A percentile compares a stretch with the other conserved stretches of the same genome.
phyloP scores from a whole-genome alignment of 2,113 vertebrate species.

The Cephalopterus ornatus region DNA sequence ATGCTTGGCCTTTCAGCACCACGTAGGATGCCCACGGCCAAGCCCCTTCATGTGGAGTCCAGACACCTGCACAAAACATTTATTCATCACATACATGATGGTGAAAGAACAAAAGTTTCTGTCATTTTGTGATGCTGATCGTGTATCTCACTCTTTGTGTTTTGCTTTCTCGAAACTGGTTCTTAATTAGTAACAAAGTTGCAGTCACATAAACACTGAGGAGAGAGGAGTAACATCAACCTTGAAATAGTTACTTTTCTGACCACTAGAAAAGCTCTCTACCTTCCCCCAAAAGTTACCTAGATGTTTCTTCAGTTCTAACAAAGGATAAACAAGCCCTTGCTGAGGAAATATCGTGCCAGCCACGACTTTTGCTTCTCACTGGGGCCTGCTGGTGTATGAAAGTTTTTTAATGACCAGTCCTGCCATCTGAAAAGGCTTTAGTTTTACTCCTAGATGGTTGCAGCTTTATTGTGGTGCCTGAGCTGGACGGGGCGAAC shows the following conservation, averaged over 20 bases:
- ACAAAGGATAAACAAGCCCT: background rate
- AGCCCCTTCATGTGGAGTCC: rapidly evolving
- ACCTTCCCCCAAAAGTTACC: background rate
- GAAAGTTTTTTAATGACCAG: background rate
- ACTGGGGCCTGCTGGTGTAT: background rate
- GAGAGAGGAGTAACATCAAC: background rate
- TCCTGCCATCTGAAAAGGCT: background rate
- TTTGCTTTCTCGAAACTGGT: background rate
- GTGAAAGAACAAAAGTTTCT: background rate
- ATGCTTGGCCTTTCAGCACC: background rate
- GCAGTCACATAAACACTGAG: background rate
- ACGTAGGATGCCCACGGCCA: rapidly evolving
- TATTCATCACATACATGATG: rapidly evolving
- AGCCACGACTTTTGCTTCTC: background rate
- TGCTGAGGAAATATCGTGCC: background rate
- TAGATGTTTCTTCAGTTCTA: background rate
- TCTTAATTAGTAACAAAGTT: background rate
- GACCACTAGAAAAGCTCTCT: background rate
- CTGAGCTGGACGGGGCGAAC: rapidly evolving
- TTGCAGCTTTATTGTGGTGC: background rate
- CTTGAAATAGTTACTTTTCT: background rate
- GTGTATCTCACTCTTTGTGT: rapidly evolving
- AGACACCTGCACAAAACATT: background rate
- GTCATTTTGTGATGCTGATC: background rate
- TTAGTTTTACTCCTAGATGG: background rate